Conservation (phyloP, 2,888 invertebrate species). For the Drosophila demipolita region DNA sequence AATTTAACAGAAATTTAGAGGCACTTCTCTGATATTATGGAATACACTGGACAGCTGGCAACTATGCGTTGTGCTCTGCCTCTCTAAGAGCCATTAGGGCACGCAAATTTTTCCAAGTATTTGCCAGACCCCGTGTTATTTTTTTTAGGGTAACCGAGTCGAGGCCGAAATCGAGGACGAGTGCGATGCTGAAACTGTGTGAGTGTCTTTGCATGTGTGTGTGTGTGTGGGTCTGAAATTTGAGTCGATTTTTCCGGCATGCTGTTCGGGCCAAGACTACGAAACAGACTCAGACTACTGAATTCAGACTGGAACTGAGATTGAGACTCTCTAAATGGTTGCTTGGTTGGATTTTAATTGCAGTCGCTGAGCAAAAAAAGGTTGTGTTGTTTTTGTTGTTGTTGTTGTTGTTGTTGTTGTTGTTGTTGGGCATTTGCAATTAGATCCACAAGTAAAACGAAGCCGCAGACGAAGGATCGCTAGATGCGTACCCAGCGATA, state of each 20-base stretch:
- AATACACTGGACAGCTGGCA: conserved; percentile 64
- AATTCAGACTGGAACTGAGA: conserved; percentile 37
- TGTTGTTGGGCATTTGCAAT: conserved; percentile 61
- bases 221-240: conserved; percentile 57
- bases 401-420: conserved; percentile 32
- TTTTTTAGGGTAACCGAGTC: conserved; percentile 24
- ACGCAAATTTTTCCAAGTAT: conserved; percentile 76
- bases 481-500: conserved; percentile 67
- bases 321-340: conserved; percentile 46
- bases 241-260: conserved; percentile 76
- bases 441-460: conserved; percentile 75
- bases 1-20: conserved; percentile 68
- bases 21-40: conserved; percentile 1
- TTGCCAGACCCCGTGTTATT: conserved; percentile 26
- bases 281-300: conserved; percentile 37
- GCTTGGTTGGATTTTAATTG: conserved; percentile 76
- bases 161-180: conserved; percentile 4
- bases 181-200: conserved; percentile 18
- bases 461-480: conserved; percentile 74
- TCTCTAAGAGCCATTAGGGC: conserved; percentile 28
- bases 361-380: conserved; percentile 67
- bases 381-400: conserved; percentile 11
- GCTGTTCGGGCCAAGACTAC: conserved; percentile 69
- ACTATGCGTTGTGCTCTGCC: conserved; percentile 15
- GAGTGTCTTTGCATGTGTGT: conserved; percentile 11